These are phyloP conservation scores for Limosa lapponica DNA, from an alignment of 2,797 vertebrate species.

Conservation along the genomic window DNA sequence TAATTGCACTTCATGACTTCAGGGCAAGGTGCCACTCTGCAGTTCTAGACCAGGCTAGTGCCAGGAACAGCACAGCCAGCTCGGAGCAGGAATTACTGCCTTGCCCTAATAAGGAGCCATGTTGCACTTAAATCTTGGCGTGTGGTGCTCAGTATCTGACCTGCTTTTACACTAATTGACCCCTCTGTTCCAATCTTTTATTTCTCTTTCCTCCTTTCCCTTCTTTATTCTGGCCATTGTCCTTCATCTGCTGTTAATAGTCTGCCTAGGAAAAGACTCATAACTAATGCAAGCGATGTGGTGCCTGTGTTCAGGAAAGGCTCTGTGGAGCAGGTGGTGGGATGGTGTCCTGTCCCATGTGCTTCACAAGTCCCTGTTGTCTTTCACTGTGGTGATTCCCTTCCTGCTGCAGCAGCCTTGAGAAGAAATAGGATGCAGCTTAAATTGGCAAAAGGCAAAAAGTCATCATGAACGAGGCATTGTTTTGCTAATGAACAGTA, in stretches of 20 bases:
- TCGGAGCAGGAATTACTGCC: background rate
- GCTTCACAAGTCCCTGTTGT: background rate
- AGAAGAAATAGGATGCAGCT: background rate
- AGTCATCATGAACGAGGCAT: fast-evolving
- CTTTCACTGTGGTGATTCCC: background rate
- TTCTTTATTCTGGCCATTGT: background rate
- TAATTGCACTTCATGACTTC: background rate
- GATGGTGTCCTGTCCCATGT: fast-evolving
- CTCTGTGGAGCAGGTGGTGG: background rate
- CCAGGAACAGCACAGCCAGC: background rate
- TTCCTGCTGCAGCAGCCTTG: background rate
- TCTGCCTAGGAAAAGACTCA: background rate
- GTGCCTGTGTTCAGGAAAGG: background rate
- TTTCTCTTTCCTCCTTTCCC: too few relatives aligned
- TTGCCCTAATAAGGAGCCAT: background rate
- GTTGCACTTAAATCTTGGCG: fast-evolving
- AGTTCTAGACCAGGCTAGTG: background rate
- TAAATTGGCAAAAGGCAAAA: background rate
- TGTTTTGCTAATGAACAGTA: background rate
- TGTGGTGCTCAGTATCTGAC: background rate
- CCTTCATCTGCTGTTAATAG: background rate
- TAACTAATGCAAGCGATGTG: background rate
- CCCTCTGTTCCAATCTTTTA: background rate
- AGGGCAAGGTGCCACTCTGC: background rate
- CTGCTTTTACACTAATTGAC: background rate